Conservation (phyloP, 2,888 invertebrate species). For the Leucania comma region DNA sequence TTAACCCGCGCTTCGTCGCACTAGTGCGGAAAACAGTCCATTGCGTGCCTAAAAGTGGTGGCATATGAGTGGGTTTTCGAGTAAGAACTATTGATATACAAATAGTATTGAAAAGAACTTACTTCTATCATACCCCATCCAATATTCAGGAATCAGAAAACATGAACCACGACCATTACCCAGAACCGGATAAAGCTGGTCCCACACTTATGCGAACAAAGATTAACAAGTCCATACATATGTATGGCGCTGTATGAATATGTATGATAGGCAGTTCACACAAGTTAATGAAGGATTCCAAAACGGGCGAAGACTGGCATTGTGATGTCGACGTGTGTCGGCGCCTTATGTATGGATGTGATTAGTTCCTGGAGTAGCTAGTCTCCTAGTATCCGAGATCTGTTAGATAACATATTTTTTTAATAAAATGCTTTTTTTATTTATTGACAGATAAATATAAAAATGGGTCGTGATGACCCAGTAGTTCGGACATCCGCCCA, state of each 20-base stretch:
- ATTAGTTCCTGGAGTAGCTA: conserved; percentile 41
- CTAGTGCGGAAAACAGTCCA: too few relatives aligned
- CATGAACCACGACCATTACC: conserved; percentile 33
- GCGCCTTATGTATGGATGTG: conserved; percentile 28
- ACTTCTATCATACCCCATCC: neutral
- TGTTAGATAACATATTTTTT: neutral
- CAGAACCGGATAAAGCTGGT: conserved; percentile 47
- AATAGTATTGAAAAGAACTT: too few relatives aligned
- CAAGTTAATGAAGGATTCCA: conserved; percentile 58
- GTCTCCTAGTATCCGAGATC: neutral
- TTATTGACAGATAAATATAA: too few relatives aligned
- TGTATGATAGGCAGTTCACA: conserved; percentile 52
- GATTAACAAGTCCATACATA: conserved; percentile 52
- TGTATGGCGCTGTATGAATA: conserved; percentile 55
- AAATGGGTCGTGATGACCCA: too few relatives aligned
- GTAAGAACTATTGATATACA: too few relatives aligned
- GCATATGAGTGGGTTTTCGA: too few relatives aligned
- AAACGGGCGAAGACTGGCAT: conserved; percentile 41
- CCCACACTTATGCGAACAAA: conserved; percentile 41
- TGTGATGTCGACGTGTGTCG: conserved; percentile 33
- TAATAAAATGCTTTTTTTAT: too few relatives aligned
- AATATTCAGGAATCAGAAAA: neutral
- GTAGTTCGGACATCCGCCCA: too few relatives aligned
- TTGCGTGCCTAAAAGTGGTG: too few relatives aligned
- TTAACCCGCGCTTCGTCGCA: too few relatives aligned